phyloP scores from a whole-genome alignment of 2,797 vertebrate species.

The Coilia nasus region DNA sequence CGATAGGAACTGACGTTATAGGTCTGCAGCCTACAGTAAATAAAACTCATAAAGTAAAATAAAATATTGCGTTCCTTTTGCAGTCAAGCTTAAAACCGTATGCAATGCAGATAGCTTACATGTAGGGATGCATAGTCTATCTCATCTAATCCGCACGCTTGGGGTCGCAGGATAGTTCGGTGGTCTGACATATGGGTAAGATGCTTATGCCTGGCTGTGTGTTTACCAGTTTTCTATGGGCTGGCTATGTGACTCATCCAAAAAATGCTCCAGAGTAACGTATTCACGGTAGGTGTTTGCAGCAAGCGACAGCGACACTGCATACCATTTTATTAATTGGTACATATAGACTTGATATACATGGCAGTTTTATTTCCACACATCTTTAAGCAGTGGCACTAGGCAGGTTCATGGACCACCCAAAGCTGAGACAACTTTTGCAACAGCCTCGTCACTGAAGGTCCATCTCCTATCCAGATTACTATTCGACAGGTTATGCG shows the following conservation, averaged over 20 bases:
- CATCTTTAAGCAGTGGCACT: neutral
- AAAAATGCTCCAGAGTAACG: neutral
- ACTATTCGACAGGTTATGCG: conserved; percentile 6
- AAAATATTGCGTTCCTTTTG: neutral
- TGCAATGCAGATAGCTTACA: conserved; percentile 16
- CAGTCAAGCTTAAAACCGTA: conserved; percentile 1
- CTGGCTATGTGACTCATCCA: neutral
- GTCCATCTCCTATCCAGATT: neutral
- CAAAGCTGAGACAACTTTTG: conserved; percentile 8
- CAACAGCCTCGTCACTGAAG: neutral
- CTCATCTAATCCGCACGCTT: conserved; percentile 16
- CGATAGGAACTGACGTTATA: neutral
- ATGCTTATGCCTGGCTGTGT: neutral
- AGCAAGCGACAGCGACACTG: neutral
- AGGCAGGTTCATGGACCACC: neutral
- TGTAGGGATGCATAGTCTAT: conserved; percentile 6
- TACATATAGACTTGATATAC: neutral
- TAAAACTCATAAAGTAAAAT: neutral
- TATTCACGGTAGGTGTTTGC: neutral
- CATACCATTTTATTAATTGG: neutral
- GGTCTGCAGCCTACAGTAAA: neutral
- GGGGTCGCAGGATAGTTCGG: conserved; percentile 21
- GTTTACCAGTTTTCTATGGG: neutral
- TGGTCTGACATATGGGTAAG: conserved; percentile 30
- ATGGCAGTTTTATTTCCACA: neutral